Evolutionary conservation across 2,113 vertebrate genomes (phyloP).

Genomic region (Pelmatolapia mariae): DNA sequence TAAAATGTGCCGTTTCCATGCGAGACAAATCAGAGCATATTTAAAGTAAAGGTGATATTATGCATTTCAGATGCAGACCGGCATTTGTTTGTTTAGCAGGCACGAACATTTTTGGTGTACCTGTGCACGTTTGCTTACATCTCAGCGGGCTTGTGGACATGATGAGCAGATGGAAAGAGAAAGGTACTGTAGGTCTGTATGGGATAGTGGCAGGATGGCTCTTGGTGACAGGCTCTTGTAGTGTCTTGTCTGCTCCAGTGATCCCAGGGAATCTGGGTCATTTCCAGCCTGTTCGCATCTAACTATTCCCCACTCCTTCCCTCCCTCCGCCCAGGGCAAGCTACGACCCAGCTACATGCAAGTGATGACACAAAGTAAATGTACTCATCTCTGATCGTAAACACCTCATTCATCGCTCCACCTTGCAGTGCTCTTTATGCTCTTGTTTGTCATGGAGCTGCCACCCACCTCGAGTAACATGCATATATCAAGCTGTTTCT

Average conservation of each 20-base stretch:
- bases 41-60: background rate
- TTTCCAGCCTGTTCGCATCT: conserved; percentile 68
- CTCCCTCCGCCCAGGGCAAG: conserved; percentile 54
- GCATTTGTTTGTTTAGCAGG: background rate
- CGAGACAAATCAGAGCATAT: background rate
- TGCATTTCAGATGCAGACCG: background rate
- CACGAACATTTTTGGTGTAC: background rate
- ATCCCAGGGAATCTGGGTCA: conserved; percentile 76
- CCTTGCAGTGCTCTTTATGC: background rate
- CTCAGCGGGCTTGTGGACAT: background rate
- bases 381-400: background rate
- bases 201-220: conserved; percentile 47
- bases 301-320: conserved; percentile 52
- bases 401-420: background rate
- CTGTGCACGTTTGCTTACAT: background rate
- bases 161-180: background rate
- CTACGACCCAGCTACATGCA: conserved; percentile 60
- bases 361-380: conserved; percentile 55
- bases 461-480: background rate
- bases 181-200: conserved; percentile 27
- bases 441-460: background rate
- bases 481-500: background rate
- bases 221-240: conserved; percentile 61
- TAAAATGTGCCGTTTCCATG: background rate
- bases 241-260: conserved; percentile 67